Percentiles rank a stretch among this genome's conserved stretches.
Conservation (phyloP, 1,140 invertebrate genomes). For the Chymomyza costata region DNA sequence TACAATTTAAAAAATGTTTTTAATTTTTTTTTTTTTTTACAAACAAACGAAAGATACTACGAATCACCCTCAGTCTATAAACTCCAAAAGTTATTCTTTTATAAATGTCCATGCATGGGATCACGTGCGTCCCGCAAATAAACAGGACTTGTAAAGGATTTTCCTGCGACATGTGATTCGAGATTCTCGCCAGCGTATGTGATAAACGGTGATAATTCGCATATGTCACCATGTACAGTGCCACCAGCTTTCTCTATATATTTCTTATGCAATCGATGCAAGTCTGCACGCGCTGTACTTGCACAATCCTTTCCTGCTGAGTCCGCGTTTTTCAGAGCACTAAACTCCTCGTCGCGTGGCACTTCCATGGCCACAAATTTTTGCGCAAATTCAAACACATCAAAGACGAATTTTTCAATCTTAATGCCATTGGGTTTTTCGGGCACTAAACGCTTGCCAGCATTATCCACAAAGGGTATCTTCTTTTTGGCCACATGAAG, state of each 20-base stretch:
- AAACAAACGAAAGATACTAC: conserved; percentile 23
- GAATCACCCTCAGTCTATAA: conserved; percentile 48
- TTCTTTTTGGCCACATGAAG: conserved; percentile 98
- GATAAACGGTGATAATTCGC: conserved; percentile 94
- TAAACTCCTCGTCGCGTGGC: conserved; percentile 94
- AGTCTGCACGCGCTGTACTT: conserved; percentile 86
- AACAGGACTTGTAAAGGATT: conserved; percentile 83
- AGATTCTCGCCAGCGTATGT: conserved; percentile 94
- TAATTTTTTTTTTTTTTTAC: not conserved
- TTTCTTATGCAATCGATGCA: conserved; percentile 88
- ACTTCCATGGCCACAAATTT: conserved; percentile 97
- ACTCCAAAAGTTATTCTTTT: conserved; percentile 4
- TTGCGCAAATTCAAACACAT: conserved; percentile 95
- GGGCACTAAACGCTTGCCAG: conserved; percentile 85
- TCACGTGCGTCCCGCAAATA: conserved; percentile 75
- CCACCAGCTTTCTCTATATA: conserved; percentile 92
- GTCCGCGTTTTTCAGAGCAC: conserved; percentile 96
- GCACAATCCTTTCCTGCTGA: conserved; percentile 92
- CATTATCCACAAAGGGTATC: conserved; percentile 89
- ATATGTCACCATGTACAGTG: conserved; percentile 81
- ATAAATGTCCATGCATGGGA: conserved; percentile 58
- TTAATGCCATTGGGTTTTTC: conserved; percentile 95
- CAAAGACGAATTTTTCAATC: conserved; percentile 99
- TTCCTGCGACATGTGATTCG: conserved; percentile 79
- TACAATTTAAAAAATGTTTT: not conserved